phyloP scores from a whole-genome alignment of 2,888 invertebrate genomes.

The Apamea anceps region DNA sequence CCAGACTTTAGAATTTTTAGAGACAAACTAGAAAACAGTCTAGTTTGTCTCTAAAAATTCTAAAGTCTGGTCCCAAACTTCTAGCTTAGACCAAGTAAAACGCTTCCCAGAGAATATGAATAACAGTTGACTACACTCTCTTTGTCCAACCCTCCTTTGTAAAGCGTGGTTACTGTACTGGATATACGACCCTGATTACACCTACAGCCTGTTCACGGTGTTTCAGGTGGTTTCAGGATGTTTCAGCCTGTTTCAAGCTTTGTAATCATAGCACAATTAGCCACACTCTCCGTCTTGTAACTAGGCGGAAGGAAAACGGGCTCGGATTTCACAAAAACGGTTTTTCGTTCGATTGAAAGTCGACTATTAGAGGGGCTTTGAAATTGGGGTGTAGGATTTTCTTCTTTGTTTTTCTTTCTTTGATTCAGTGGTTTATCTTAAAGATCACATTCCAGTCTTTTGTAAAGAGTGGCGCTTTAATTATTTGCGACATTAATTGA shows the following conservation, averaged over 20 bases:
- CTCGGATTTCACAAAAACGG: conserved; percentile 42
- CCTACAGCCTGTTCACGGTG: conserved; percentile 47
- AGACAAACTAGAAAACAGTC: too few relatives aligned
- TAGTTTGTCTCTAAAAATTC: not conserved
- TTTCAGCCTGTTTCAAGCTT: conserved; percentile 48
- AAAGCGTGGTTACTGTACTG: conserved; percentile 40
- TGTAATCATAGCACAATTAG: conserved; percentile 69
- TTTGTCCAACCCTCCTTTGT: conserved; percentile 35
- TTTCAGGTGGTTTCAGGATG: conserved; percentile 35
- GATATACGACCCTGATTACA: conserved; percentile 74
- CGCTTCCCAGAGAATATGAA: not conserved
- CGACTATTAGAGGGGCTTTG: conserved; percentile 22
- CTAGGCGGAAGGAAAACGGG: conserved; percentile 54
- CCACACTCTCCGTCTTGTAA: conserved; percentile 48
- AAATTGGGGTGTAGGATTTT: not conserved
- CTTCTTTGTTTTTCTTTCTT: conserved; percentile 5
- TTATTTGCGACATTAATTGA: too few relatives aligned
- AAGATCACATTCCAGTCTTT: not conserved
- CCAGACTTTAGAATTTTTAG: too few relatives aligned
- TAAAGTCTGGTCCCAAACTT: not conserved
- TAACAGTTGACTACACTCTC: conserved; percentile 15
- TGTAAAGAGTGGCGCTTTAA: not conserved
- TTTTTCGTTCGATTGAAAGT: conserved; percentile 35
- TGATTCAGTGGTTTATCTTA: not conserved
- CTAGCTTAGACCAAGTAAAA: conserved; percentile 8